phyloP scores from a whole-genome alignment of 2,113 vertebrate species.

The Pedetes capensis region DNA sequence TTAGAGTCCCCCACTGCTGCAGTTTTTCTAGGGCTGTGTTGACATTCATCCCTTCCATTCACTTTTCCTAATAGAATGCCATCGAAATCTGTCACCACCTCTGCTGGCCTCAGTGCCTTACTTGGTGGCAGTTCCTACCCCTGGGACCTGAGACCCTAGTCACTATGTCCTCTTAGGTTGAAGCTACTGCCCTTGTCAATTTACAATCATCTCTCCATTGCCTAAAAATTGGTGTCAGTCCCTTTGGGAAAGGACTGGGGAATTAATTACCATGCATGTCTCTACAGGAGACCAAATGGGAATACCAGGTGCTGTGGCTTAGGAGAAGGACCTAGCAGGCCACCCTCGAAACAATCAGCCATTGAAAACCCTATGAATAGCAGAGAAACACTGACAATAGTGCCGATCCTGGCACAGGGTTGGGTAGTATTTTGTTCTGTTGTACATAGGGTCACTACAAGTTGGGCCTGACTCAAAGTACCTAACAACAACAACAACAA shows the following conservation, averaged over 20 bases:
- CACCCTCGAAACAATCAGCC: too few species aligned
- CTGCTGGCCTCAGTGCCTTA: not conserved
- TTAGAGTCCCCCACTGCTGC: not conserved
- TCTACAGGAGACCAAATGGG: too few species aligned
- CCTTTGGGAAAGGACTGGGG: not conserved
- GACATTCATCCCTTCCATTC: not conserved
- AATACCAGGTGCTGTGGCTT: too few species aligned
- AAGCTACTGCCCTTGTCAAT: not conserved
- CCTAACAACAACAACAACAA: too few species aligned
- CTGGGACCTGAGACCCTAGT: not conserved
- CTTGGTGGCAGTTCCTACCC: not conserved
- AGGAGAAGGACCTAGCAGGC: too few species aligned
- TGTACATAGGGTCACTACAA: too few species aligned
- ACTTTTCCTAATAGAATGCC: not conserved
- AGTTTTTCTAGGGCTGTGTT: not conserved
- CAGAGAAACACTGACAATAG: too few species aligned
- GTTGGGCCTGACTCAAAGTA: too few species aligned
- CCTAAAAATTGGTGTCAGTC: not conserved
- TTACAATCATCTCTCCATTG: not conserved
- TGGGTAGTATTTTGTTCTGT: too few species aligned
- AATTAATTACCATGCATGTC: not conserved
- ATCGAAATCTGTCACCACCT: not conserved
- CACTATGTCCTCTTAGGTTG: too few species aligned
- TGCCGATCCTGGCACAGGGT: too few species aligned
- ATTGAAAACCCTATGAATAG: too few species aligned